Evolutionary conservation across 1,140 invertebrate genomes (phyloP).

Genomic region (Drosophila ambigua): DNA sequence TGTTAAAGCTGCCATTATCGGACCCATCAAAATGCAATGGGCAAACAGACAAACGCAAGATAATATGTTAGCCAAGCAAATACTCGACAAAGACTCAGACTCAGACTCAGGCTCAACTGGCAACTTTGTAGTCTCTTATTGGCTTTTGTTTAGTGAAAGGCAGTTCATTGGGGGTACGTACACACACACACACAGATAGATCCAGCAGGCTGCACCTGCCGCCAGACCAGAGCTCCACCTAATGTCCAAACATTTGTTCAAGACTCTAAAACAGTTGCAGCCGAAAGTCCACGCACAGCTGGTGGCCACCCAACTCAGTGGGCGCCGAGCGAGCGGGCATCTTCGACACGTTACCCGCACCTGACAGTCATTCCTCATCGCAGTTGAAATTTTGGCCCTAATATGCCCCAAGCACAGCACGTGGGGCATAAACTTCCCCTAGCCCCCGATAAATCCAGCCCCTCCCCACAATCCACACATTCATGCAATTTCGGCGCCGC

Average conservation of each 20-base stretch:
- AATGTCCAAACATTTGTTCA: conserved; percentile 43
- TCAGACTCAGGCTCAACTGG: conserved; percentile 10
- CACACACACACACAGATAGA: background rate
- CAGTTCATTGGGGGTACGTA: conserved; percentile 9
- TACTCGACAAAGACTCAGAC: conserved; percentile 5
- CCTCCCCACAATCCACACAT: background rate
- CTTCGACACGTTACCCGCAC: conserved; percentile 25
- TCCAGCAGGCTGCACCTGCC: conserved; percentile 39
- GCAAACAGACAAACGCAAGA: conserved; percentile 24
- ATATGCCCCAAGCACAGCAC: conserved; percentile 47
- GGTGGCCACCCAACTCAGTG: conserved; percentile 1
- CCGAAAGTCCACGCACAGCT: conserved; percentile 45
- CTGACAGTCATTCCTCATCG: conserved; percentile 44
- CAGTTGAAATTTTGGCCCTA: conserved; percentile 38
- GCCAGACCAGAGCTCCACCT: conserved; percentile 30
- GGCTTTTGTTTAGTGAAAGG: conserved; percentile 50
- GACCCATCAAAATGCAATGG: conserved; percentile 34
- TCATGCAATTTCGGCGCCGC: background rate
- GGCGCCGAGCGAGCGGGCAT: conserved; percentile 15
- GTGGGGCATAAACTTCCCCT: conserved; percentile 43
- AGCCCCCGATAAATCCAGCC: background rate
- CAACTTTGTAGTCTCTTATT: conserved; percentile 4
- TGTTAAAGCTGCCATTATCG: conserved; percentile 29
- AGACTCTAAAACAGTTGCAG: conserved; percentile 37
- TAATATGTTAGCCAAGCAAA: conserved; percentile 12